These are phyloP conservation scores for Coendou prehensilis DNA, from an alignment of 2,797 vertebrate genomes.

Conservation along the genomic window DNA sequence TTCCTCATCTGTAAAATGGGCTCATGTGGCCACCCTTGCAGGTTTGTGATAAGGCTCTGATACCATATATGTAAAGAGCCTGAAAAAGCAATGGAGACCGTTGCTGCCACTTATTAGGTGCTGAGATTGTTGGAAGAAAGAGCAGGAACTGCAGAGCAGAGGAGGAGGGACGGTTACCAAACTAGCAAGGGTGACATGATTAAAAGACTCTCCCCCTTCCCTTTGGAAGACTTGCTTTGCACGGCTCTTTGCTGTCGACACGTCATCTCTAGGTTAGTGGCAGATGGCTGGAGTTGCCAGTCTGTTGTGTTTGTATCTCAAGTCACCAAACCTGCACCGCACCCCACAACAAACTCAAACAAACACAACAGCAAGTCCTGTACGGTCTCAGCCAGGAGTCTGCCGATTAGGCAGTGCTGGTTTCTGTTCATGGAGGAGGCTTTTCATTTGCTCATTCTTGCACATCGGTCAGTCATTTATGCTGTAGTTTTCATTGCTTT, in stretches of 20 bases:
- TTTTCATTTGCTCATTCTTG: neutral
- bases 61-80: neutral
- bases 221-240: neutral
- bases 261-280: neutral
- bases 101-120: neutral
- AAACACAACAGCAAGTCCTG: neutral
- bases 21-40: neutral
- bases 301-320: neutral
- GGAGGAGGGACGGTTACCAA: neutral
- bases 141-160: neutral
- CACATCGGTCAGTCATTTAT: neutral
- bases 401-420: neutral
- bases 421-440: neutral
- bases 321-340: neutral
- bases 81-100: neutral
- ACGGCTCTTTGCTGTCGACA: neutral
- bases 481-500: neutral
- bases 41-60: neutral
- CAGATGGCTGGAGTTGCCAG: neutral
- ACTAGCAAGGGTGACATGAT: rapidly evolving
- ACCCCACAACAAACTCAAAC: neutral
- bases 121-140: neutral
- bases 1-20: neutral
- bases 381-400: neutral
- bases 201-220: neutral